A percentile compares a stretch with the other conserved stretches of the same genome.
phyloP scores from a whole-genome alignment of 2,888 invertebrate species.

The Hylaea fasciaria region DNA sequence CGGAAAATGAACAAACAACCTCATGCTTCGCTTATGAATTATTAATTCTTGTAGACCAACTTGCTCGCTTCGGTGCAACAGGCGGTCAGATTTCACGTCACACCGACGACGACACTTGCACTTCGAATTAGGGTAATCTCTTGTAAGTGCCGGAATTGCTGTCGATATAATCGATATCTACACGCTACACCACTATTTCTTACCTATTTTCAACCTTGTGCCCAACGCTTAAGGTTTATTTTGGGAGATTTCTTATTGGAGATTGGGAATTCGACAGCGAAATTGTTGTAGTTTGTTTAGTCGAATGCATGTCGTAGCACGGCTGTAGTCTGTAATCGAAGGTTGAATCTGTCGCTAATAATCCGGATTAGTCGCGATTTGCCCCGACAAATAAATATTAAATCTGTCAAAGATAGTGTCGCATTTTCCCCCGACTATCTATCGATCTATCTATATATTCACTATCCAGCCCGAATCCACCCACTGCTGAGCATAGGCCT shows the following conservation, averaged over 20 bases:
- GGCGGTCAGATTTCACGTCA: constrained; percentile 29
- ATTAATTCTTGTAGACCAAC: neutral
- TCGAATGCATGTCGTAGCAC: neutral
- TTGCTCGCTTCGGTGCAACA: constrained; percentile 19
- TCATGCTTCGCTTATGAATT: too few relatives aligned
- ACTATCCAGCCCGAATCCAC: too few relatives aligned
- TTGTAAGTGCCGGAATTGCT: constrained; percentile 45
- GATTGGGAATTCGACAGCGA: neutral
- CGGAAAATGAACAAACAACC: too few relatives aligned
- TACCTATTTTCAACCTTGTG: neutral
- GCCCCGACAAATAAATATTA: too few relatives aligned
- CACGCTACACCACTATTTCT: constrained; percentile 22
- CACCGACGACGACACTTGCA: constrained; percentile 46
- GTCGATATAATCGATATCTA: constrained; percentile 42
- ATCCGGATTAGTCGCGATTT: too few relatives aligned
- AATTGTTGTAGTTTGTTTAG: neutral
- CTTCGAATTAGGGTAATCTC: constrained; percentile 50
- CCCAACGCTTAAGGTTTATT: neutral
- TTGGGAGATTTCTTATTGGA: neutral
- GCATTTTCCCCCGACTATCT: too few relatives aligned
- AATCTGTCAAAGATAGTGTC: too few relatives aligned
- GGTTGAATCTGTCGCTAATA: too few relatives aligned
- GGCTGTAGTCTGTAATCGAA: too few relatives aligned
- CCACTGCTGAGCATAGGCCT: too few relatives aligned
- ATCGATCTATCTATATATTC: too few relatives aligned